These are phyloP conservation scores for Labeo calbasu DNA, from an alignment of 2,797 vertebrate species.

Conservation along the genomic window DNA sequence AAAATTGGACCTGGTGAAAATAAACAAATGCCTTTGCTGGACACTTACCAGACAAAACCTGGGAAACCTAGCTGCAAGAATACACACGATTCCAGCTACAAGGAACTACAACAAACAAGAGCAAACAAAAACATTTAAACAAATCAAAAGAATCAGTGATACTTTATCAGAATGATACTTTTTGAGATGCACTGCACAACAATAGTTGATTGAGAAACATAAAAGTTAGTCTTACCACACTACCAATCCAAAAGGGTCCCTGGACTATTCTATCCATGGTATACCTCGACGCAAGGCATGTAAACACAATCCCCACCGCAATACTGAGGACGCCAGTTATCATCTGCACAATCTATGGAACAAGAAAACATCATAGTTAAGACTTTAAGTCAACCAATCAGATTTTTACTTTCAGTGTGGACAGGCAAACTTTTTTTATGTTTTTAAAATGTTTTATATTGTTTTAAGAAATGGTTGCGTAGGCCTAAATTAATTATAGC, in stretches of 20 bases:
- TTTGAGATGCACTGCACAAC: not conserved
- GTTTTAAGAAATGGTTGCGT: not conserved
- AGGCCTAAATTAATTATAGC: not conserved
- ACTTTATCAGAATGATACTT: not conserved
- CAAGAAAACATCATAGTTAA: not conserved
- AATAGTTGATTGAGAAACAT: not conserved
- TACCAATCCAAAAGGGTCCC: slow-evolving; percentile 66
- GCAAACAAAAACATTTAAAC: not conserved
- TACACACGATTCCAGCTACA: slow-evolving; percentile 64
- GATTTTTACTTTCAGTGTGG: too few species aligned
- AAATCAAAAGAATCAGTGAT: slow-evolving; percentile 2
- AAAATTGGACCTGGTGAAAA: not conserved
- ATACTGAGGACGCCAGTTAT: slow-evolving; percentile 71
- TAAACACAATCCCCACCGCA: slow-evolving; percentile 52
- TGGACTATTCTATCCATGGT: not conserved
- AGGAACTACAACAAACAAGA: slow-evolving; percentile 65
- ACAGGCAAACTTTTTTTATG: not conserved
- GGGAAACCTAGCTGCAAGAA: slow-evolving; percentile 71
- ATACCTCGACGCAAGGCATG: rapidly evolving
- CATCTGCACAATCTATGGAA: slow-evolving; percentile 71
- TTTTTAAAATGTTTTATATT: not conserved
- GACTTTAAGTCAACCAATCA: not conserved
- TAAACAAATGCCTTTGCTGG: not conserved
- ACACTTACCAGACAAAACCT: slow-evolving; percentile 75
- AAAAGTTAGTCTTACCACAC: slow-evolving; percentile 65